Percentiles rank a stretch among this genome's conserved stretches.
Evolutionary conservation across 2,113 vertebrate genomes (phyloP).

Genomic region (Crotophaga sulcirostris): DNA sequence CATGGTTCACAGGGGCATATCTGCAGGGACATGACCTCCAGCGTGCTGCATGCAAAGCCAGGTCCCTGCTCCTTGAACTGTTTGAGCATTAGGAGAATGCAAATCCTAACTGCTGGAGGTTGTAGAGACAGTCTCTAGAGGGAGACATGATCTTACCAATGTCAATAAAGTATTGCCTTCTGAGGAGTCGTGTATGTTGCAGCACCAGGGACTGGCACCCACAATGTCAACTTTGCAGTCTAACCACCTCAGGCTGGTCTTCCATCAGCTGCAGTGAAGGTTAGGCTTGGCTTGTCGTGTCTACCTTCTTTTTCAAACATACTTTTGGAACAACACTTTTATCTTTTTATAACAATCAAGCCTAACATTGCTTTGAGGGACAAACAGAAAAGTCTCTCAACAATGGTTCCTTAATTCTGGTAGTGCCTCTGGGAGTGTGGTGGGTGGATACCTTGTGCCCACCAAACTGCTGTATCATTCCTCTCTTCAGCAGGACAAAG

Average conservation of each 20-base stretch:
- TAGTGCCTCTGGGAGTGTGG: not conserved
- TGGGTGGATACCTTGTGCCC: no score
- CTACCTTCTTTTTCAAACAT: not conserved
- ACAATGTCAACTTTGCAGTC: not conserved
- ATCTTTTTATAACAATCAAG: not conserved
- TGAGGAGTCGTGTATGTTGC: rapidly evolving
- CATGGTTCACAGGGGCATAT: rapidly evolving
- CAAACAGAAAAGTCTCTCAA: not conserved
- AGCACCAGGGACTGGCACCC: not conserved
- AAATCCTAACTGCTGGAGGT: not conserved
- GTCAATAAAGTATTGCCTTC: not conserved
- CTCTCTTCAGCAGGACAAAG: no score
- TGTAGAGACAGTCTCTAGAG: not conserved
- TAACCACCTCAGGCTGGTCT: not conserved
- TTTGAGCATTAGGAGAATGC: not conserved
- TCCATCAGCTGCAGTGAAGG: not conserved
- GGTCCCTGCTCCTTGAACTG: not conserved
- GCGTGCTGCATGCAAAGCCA: not conserved
- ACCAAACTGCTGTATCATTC: no score
- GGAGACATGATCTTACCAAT: not conserved
- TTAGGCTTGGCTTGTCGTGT: not conserved
- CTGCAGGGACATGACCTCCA: not conserved
- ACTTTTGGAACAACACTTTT: no score
- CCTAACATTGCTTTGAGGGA: not conserved
- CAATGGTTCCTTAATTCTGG: not conserved